A percentile compares a stretch with the other conserved stretches of the same genome.
Conservation (phyloP, 2,888 invertebrate species). For the Megastigmus dorsalis region DNA sequence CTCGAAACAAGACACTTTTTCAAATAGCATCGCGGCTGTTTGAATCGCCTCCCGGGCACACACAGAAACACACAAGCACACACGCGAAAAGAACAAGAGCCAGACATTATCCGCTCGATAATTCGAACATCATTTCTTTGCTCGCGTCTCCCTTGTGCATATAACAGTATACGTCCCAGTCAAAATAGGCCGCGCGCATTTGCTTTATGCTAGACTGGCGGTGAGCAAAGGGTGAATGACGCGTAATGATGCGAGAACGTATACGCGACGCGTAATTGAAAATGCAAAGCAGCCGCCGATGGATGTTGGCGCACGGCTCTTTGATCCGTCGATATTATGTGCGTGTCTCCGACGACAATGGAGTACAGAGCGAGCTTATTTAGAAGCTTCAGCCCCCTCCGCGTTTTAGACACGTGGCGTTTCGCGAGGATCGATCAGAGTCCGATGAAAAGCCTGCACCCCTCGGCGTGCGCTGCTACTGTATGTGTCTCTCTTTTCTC, state of each 20-base stretch:
- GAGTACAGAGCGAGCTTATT: constrained; percentile 24
- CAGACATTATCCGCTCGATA: too few species aligned
- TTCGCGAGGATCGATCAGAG: neutral
- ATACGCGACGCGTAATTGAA: constrained; percentile 60
- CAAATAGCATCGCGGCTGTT: too few species aligned
- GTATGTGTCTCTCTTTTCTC: constrained; percentile 16
- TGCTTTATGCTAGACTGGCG: too few species aligned
- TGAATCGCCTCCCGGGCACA: too few species aligned
- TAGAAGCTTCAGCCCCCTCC: neutral
- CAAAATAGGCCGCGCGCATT: too few species aligned
- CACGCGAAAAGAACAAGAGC: too few species aligned
- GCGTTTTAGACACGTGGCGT: constrained; percentile 32
- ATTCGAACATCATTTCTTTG: too few species aligned
- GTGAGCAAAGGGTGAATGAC: too few species aligned
- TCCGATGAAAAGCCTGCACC: constrained; percentile 35
- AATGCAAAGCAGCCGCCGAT: constrained; percentile 58
- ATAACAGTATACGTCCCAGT: too few species aligned
- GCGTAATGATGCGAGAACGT: constrained; percentile 27
- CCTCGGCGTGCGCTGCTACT: neutral
- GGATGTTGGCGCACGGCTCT: constrained; percentile 7
- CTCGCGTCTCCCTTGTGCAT: too few species aligned
- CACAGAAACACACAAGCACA: too few species aligned
- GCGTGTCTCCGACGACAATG: constrained; percentile 21
- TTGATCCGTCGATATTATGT: constrained; percentile 44
- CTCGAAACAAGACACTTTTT: too few species aligned